These are phyloP conservation scores for Gymnothorax javanicus DNA, from an alignment of 2,797 vertebrate species.

Conservation along the genomic window DNA sequence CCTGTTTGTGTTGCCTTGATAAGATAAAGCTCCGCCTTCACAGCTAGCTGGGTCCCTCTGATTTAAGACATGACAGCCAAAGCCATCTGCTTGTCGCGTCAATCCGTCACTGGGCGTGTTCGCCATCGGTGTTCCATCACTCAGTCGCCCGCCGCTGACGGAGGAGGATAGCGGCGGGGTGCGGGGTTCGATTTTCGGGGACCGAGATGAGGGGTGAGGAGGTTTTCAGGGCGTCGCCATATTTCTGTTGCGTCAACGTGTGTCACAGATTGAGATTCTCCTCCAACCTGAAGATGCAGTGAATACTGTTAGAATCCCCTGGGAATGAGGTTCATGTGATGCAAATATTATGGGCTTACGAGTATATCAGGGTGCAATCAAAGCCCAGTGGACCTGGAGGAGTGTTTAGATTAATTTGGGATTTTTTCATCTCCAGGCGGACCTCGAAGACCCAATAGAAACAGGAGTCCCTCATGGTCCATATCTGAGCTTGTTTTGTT, in stretches of 20 bases:
- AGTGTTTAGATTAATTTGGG: too few relatives aligned
- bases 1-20: conserved; percentile 78
- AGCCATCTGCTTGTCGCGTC: conserved; percentile 86
- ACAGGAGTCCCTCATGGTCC: too few relatives aligned
- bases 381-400: not conserved
- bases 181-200: not conserved
- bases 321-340: not conserved
- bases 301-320: too few relatives aligned
- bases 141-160: conserved; percentile 65
- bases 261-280: not conserved
- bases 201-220: not conserved
- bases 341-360: not conserved
- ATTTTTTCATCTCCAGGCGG: too few relatives aligned
- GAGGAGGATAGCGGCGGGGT: conserved; percentile 33
- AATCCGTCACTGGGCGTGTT: conserved; percentile 79
- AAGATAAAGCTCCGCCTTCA: conserved; percentile 77
- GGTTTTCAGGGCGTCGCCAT: not conserved
- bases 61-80: conserved; percentile 85
- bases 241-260: not conserved
- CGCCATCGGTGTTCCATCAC: conserved; percentile 78
- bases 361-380: not conserved
- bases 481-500: too few relatives aligned
- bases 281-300: not conserved
- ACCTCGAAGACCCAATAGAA: too few relatives aligned
- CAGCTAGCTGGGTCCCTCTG: conserved; percentile 78